These are phyloP conservation scores for Pituophis catenifer DNA, from an alignment of 2,113 vertebrate species.

Conservation along the genomic window DNA sequence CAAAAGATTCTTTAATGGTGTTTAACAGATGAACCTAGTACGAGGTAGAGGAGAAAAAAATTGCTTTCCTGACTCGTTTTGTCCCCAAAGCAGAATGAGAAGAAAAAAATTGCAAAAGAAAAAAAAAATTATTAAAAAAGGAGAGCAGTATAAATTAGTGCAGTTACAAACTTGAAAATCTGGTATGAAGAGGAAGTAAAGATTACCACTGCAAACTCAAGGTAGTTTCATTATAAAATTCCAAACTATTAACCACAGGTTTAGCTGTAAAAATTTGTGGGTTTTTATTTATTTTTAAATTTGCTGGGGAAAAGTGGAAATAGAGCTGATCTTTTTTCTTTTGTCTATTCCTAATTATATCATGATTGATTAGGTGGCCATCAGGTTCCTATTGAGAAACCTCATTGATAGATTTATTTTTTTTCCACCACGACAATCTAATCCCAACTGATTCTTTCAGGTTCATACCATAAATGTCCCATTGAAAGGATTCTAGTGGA, in stretches of 20 bases:
- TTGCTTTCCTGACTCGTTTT: neutral
- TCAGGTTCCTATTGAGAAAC: neutral
- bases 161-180: neutral
- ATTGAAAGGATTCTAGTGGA: neutral
- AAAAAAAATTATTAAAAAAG: neutral
- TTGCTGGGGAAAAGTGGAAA: neutral
- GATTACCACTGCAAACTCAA: neutral
- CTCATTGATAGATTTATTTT: neutral
- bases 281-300: neutral
- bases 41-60: neutral
- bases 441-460: neutral
- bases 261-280: neutral
- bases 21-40: neutral
- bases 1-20: neutral
- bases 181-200: neutral
- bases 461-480: neutral
- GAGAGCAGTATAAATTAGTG: neutral
- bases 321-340: neutral
- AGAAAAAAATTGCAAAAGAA: too few relatives aligned
- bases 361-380: neutral
- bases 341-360: neutral
- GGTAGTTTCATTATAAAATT: neutral
- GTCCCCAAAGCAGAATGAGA: neutral
- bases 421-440: neutral
- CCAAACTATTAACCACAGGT: neutral